A percentile compares a stretch with the other conserved stretches of the same genome.
Conservation (phyloP, 2,888 invertebrate species). For the Mythimna lalbum region DNA sequence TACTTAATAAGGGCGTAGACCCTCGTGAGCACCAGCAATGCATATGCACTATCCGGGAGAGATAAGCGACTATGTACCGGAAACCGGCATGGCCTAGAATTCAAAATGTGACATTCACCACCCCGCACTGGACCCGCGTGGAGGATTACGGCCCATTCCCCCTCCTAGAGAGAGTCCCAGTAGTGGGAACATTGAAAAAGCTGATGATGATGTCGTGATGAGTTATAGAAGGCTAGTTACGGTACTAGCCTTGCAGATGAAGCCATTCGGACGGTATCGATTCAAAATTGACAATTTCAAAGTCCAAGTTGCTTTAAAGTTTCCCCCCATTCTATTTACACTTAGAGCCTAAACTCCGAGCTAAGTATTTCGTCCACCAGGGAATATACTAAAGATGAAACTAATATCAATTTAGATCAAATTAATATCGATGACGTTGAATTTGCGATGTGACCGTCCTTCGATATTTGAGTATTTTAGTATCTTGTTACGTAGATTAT, state of each 20-base stretch:
- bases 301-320: slow-evolving; percentile 16
- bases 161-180: too few relatives aligned
- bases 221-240: too few relatives aligned
- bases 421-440: slow-evolving; percentile 56
- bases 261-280: background rate
- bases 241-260: background rate
- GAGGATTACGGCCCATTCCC: too few relatives aligned
- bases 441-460: slow-evolving; percentile 24
- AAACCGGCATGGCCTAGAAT: too few relatives aligned
- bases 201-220: too few relatives aligned
- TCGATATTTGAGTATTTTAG: slow-evolving; percentile 1
- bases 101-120: too few relatives aligned
- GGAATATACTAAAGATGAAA: slow-evolving; percentile 50
- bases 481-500: background rate
- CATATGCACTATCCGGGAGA: too few relatives aligned
- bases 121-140: too few relatives aligned
- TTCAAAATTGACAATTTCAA: slow-evolving; percentile 11
- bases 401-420: slow-evolving; percentile 48
- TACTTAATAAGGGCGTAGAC: too few relatives aligned
- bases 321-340: slow-evolving; percentile 1
- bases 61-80: too few relatives aligned
- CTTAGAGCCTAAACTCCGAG: slow-evolving; percentile 4
- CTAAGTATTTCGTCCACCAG: slow-evolving; percentile 19
- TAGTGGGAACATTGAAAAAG: too few relatives aligned
- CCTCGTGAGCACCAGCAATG: too few relatives aligned